Conservation (phyloP, 2,113 vertebrate genomes). For the Sialia sialis region DNA sequence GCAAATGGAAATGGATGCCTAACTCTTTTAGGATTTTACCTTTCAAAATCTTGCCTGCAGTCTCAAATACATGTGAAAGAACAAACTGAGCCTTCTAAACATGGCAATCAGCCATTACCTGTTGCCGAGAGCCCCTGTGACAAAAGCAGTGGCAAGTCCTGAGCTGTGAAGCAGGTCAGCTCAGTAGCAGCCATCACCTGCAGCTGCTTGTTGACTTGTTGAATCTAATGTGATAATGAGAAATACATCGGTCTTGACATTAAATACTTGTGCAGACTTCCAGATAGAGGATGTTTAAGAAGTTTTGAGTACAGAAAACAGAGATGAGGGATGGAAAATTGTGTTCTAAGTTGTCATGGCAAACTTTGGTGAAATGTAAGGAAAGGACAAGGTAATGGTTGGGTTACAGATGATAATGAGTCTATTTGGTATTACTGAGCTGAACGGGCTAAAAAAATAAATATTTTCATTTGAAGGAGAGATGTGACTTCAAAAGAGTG, state of each 20-base stretch:
- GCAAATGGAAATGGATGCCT: background rate
- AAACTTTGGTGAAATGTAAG: background rate
- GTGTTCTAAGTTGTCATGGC: background rate
- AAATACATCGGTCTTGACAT: background rate
- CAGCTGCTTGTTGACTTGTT: slow-evolving; percentile 24
- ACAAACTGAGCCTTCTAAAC: background rate
- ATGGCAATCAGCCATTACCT: background rate
- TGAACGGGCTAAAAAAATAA: background rate
- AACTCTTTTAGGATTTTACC: background rate
- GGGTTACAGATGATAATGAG: background rate
- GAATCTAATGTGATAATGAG: slow-evolving; percentile 3
- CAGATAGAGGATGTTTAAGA: background rate
- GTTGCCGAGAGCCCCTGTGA: background rate
- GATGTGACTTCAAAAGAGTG: background rate
- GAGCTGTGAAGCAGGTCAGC: background rate
- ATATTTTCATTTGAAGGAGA: background rate
- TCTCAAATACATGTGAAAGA: background rate
- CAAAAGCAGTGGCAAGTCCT: background rate
- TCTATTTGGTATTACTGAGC: background rate
- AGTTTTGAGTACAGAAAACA: background rate
- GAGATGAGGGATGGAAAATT: background rate
- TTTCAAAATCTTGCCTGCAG: background rate
- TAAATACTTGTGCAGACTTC: background rate
- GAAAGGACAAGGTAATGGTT: background rate
- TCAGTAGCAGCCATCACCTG: slow-evolving; percentile 11